Base-by-base conservation (phyloP, 1,140 invertebrate genomes). In the Microplitis demolitor region DNA sequence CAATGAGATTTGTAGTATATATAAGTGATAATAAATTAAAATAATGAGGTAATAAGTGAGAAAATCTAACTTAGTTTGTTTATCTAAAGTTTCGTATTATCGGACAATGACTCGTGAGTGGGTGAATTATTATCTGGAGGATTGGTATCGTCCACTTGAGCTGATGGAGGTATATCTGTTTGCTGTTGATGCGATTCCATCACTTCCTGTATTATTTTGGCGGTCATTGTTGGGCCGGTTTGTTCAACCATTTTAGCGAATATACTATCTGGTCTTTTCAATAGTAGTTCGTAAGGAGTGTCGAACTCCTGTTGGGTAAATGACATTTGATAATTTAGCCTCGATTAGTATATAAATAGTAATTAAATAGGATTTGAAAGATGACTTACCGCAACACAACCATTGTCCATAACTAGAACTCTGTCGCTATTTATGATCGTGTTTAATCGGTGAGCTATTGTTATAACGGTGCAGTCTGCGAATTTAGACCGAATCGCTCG, bases 381-480 rank as follows among this genome's bases (percentile, higher is more conserved):
- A 45, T 45, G 6, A 45, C 8, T 45, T 3, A 86, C 85, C 74
- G 83, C 82, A 56, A 82, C 75, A 6, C 70, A 58, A 24, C 91
- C 91, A 45, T 83, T 78, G 39, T 89, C 86, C 84, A 92, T 88
- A 0, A 91, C 89, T 69, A 92, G 75, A 45, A 92, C 84, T 71
- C 85, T 84, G 68, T 88, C 88, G 51, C 86, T 89, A 71, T 93
- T 91, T 85, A 93, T 90, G 56, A 93, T 91, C 13, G 92, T 93
- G 73, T 92, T 90, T 0, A 93, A 79, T 58, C 92, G 82, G 79
- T 93, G 92, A 24, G 92, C 92, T 68, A 93, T 92, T 0, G 92
- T 93, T 3, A 93, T 79, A 0, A 93, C 89, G 0, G 92, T 93
- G 62, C 89, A 90, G 37, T 88, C 79, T 9, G 73, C 72, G 79